Conservation (phyloP, 2,797 vertebrate genomes). For the Lophius americanus region DNA sequence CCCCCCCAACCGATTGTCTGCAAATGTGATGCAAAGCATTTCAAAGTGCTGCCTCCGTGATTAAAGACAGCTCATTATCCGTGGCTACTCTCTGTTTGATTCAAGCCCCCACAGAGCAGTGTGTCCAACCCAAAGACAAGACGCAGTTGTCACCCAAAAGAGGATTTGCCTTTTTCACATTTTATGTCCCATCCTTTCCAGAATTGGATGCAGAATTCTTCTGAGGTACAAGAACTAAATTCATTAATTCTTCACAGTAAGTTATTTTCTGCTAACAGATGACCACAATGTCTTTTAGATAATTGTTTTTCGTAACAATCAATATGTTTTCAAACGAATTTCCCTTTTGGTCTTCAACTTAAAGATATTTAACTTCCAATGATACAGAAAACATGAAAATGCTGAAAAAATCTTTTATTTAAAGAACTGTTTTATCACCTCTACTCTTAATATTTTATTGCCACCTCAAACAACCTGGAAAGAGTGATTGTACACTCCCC, state of each 20-base stretch:
- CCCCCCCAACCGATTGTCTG: conserved; percentile 86
- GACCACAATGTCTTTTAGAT: neutral
- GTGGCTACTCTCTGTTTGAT: conserved; percentile 93
- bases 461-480: neutral
- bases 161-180: conserved; percentile 51
- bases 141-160: conserved; percentile 51
- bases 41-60: conserved; percentile 94
- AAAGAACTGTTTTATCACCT: neutral
- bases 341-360: neutral
- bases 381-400: neutral
- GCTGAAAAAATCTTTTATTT: no score
- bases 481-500: conserved; percentile 25
- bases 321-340: neutral
- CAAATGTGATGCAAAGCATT: conserved; percentile 95
- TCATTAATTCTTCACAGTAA: no score
- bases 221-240: neutral
- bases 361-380: neutral
- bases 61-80: conserved; percentile 99
- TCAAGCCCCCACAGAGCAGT: conserved; percentile 81
- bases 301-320: neutral
- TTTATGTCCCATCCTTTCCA: conserved; percentile 28
- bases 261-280: no score
- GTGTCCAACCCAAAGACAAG: conserved; percentile 49
- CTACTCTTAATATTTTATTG: neutral
- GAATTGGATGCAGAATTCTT: conserved; percentile 25